phyloP scores from a whole-genome alignment of 2,113 vertebrate species.

The Channa maculata region DNA sequence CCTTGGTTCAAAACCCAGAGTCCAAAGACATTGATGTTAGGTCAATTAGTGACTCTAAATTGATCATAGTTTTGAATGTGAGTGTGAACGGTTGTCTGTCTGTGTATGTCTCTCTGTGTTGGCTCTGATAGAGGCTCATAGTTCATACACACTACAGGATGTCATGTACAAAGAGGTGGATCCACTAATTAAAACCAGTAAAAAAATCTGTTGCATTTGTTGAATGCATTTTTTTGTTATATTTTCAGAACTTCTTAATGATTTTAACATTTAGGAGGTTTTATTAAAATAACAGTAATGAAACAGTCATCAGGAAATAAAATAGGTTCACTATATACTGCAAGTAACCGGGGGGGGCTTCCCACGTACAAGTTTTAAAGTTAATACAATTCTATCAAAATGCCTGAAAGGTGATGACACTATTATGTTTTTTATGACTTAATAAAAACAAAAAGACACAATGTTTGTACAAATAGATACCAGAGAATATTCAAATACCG shows the following conservation, averaged over 20 bases:
- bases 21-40: no score
- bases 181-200: background rate
- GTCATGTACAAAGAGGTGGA: background rate
- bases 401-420: background rate
- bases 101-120: no score
- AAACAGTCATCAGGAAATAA: slow-evolving; percentile 3
- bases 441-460: background rate
- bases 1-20: no score
- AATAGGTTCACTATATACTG: background rate
- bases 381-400: slow-evolving; percentile 42
- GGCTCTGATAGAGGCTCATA: no score
- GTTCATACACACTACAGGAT: no score
- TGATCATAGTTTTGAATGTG: no score
- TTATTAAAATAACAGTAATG: slow-evolving; percentile 14
- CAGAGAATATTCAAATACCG: no score
- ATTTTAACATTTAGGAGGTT: background rate
- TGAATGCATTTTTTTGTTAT: background rate
- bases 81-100: no score
- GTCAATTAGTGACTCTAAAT: no score
- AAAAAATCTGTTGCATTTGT: no score
- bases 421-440: background rate
- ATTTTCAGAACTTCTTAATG: background rate
- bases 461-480: no score
- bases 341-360: background rate
- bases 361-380: slow-evolving; percentile 3